Evolutionary conservation across 2,797 vertebrate genomes (phyloP).

Genomic region (Micrastur ruficollis): DNA sequence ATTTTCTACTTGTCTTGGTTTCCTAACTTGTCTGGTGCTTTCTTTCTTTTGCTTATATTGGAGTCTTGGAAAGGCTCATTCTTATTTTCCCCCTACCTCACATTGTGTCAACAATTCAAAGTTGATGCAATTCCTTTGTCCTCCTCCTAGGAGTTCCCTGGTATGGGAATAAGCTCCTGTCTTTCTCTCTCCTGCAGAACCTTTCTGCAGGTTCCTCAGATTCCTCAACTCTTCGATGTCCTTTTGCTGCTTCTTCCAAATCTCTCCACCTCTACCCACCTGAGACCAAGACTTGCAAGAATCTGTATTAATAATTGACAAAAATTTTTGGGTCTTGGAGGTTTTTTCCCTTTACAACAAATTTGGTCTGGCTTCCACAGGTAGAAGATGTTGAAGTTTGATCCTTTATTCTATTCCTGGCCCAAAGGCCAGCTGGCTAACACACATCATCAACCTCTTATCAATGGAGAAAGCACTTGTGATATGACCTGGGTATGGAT

Average conservation of each 20-base stretch:
- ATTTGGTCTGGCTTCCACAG: neutral
- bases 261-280: neutral
- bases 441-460: neutral
- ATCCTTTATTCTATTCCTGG: neutral
- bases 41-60: neutral
- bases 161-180: neutral
- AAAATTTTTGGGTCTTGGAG: neutral
- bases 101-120: fast-evolving
- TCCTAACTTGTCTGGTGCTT: neutral
- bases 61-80: neutral
- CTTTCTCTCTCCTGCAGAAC: neutral
- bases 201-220: neutral
- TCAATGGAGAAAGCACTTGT: neutral
- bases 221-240: neutral
- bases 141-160: neutral
- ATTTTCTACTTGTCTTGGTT: neutral
- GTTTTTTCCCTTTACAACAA: neutral
- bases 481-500: neutral
- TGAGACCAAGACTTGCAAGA: neutral
- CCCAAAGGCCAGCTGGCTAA: neutral
- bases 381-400: neutral
- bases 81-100: neutral
- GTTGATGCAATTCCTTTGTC: neutral
- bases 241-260: neutral
- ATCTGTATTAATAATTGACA: neutral